A percentile compares a stretch with the other conserved stretches of the same genome.
phyloP scores from a whole-genome alignment of 2,888 invertebrate species.

The Phania funesta region DNA sequence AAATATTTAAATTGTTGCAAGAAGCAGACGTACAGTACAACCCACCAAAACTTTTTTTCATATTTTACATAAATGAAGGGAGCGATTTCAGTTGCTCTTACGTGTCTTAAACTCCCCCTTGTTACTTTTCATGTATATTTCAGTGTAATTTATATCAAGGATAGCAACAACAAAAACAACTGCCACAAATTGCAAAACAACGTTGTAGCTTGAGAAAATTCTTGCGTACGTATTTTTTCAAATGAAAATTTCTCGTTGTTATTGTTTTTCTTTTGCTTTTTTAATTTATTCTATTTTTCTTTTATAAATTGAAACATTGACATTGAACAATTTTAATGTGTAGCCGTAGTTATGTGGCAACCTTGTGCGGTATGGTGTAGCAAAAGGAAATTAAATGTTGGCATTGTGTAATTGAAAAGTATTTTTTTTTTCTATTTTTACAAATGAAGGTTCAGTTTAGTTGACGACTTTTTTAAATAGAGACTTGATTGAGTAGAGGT shows the following conservation, averaged over 20 bases:
- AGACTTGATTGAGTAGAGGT: not conserved
- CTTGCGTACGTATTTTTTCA: no score
- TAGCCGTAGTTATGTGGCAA: not conserved
- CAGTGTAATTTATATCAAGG: not conserved
- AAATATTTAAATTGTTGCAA: slow-evolving; percentile 5
- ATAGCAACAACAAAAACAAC: no score
- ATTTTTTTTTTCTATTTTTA: no score
- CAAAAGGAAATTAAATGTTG: not conserved
- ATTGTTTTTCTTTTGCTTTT: not conserved
- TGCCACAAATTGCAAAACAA: no score
- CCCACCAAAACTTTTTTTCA: not conserved
- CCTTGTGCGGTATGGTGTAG: not conserved
- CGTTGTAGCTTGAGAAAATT: no score
- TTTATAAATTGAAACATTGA: slow-evolving; percentile 55
- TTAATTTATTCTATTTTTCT: slow-evolving; percentile 2
- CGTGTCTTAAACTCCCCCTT: not conserved
- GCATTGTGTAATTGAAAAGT: not conserved
- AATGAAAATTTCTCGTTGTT: not conserved
- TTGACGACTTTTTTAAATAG: no score
- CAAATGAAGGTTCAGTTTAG: no score
- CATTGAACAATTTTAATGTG: slow-evolving; percentile 57
- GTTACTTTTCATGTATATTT: not conserved
- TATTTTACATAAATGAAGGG: slow-evolving; percentile 30
- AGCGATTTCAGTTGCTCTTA: slow-evolving; percentile 20
- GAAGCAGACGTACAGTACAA: not conserved